Conservation (phyloP, 2,888 invertebrate genomes). For the Ophion costatus region DNA sequence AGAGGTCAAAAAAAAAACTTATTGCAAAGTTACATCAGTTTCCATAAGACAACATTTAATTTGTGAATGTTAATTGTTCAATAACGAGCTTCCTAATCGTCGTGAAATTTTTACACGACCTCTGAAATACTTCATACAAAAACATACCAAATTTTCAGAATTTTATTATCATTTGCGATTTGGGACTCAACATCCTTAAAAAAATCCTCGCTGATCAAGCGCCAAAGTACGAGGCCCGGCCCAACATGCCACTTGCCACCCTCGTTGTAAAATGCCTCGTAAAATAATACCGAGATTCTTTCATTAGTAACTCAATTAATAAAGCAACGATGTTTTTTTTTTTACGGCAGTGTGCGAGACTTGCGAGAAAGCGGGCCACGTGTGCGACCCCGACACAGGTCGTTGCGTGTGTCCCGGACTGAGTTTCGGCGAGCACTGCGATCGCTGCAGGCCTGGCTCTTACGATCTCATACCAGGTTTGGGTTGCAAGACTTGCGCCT, state of each 20-base stretch:
- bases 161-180: too few relatives aligned
- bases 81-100: too few relatives aligned
- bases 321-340: background rate
- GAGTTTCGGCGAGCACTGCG: conserved; percentile 93
- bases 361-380: conserved; percentile 92
- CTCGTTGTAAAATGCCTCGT: background rate
- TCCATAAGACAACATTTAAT: too few relatives aligned
- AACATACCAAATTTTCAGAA: too few relatives aligned
- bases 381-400: conserved; percentile 93
- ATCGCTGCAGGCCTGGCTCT: conserved; percentile 91
- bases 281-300: background rate
- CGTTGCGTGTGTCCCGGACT: conserved; percentile 96
- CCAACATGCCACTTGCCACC: background rate
- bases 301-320: background rate
- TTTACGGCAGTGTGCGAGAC: conserved; percentile 88
- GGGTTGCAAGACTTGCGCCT: conserved; percentile 93
- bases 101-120: too few relatives aligned
- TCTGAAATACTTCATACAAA: too few relatives aligned
- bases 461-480: conserved; percentile 91
- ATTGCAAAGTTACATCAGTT: too few relatives aligned
- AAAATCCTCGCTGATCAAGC: background rate
- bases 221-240: background rate
- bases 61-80: too few relatives aligned
- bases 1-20: too few relatives aligned
- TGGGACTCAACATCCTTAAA: too few relatives aligned